These are phyloP conservation scores for Ennomos erosarius DNA, from an alignment of 2,888 invertebrate genomes.

Conservation along the genomic window DNA sequence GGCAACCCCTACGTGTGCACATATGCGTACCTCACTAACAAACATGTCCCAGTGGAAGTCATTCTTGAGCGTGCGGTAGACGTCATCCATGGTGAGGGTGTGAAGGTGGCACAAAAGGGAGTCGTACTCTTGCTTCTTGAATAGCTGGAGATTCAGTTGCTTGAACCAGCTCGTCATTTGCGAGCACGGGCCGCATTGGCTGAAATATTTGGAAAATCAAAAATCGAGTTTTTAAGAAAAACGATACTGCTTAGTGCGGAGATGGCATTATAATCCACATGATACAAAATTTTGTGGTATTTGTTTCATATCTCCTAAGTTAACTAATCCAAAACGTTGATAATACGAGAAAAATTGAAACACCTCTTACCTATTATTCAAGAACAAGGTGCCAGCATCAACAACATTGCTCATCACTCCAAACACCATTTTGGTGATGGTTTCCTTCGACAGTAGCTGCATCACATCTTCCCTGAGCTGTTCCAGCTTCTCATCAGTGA, in stretches of 20 bases:
- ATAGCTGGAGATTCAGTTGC: conserved; percentile 83
- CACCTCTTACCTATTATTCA: conserved; percentile 67
- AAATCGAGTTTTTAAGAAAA: too few species aligned
- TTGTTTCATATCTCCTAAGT: too few species aligned
- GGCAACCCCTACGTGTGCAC: too few species aligned
- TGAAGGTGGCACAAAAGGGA: conserved; percentile 76
- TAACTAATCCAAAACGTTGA: too few species aligned
- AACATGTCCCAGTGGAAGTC: conserved; percentile 86
- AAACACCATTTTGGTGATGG: conserved; percentile 68
- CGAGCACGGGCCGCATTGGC: conserved; percentile 78
- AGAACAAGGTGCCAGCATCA: conserved; percentile 73
- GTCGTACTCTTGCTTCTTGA: conserved; percentile 82
- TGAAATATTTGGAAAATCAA: too few species aligned
- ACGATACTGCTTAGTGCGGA: too few species aligned
- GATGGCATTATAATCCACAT: too few species aligned
- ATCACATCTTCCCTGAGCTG: conserved; percentile 51
- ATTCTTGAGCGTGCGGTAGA: conserved; percentile 69
- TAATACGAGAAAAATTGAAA: too few species aligned
- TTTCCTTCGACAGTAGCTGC: conserved; percentile 62
- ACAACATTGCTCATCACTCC: conserved; percentile 67
- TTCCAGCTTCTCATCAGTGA: conserved; percentile 62
- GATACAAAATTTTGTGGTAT: too few species aligned
- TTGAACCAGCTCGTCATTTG: conserved; percentile 80
- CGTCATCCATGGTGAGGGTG: conserved; percentile 64
- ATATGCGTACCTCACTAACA: conserved; percentile 69